Base-by-base conservation (phyloP, 2,888 invertebrate genomes). In the Margaritifera margaritifera region DNA sequence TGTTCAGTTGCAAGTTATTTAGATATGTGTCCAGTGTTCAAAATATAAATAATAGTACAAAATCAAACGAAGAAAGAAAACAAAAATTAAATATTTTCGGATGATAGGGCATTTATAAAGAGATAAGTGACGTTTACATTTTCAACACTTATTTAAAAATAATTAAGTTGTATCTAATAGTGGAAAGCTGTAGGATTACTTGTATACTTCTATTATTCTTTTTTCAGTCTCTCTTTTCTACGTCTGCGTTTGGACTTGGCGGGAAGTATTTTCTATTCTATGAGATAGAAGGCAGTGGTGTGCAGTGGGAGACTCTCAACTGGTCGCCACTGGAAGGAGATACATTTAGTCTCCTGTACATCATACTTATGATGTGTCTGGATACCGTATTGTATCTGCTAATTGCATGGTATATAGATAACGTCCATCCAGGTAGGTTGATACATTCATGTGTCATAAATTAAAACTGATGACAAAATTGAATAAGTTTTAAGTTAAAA, bases 231-330 rank as follows among this genome's bases (percentile, higher is more conserved):
- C 68, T 88, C 50, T 84, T 90, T 60, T 90, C 90, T 4, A 91
- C 91, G 50, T 89, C 90, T 4, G 91, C 90, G 0, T 90, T 91
- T 78, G 91, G 91, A 2, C 87, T 91, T 55, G 91, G 90, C n/a
- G 86, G 89, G 60, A 91, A 90, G 77, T 91, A 91, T 73, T 89
- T 91, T 78, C 89, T 91, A 20, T 90, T 88, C 80, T 91, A 90
- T 75, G 91, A 91, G 82, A 89, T 90, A 79, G 89, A 90, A 71
- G 91, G 87, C 0, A 76, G 84, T 20, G 88, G 88, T 31, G 85
- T 87, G 5, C 87, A 86, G 78, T 89, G 87, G 87, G 61, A 73
- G 70, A 88, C 87, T 74, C 72, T 88, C 27, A 70, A 74, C 54
- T 71, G 78, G 55, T 86, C 87, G 11, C 88, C 88, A 0, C 80